Percentiles rank a stretch among this genome's conserved stretches.
phyloP scores from a whole-genome alignment of 2,888 invertebrate species.

The Drosophila mercatorum region DNA sequence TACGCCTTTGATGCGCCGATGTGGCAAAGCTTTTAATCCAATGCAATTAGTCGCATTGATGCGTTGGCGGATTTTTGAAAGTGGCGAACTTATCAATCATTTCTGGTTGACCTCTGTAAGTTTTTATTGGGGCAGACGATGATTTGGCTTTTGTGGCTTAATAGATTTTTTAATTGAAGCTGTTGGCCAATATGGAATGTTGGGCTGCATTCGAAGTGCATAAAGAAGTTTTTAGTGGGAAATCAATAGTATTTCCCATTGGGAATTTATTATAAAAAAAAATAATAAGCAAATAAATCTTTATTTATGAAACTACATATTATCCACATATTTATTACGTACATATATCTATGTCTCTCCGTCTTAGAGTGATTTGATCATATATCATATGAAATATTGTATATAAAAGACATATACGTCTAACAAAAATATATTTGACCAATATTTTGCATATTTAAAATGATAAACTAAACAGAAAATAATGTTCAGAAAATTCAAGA shows the following conservation, averaged over 20 bases:
- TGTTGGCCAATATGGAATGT: not conserved
- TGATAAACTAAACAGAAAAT: too few relatives aligned
- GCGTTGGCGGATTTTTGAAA: slow-evolving; percentile 25
- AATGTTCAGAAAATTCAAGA: not conserved
- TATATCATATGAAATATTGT: too few relatives aligned
- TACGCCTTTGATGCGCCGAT: slow-evolving; percentile 67
- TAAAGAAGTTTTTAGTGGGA: not conserved
- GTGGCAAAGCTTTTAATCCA: slow-evolving; percentile 63
- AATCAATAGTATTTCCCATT: not conserved
- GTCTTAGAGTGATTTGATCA: too few relatives aligned
- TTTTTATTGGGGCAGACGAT: slow-evolving; percentile 16
- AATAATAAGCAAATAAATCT: not conserved
- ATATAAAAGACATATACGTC: too few relatives aligned
- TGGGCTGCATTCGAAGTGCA: not conserved
- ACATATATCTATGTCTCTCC: too few relatives aligned
- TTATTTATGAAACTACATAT: too few relatives aligned
- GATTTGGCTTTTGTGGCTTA: slow-evolving; percentile 28
- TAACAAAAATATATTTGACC: too few relatives aligned
- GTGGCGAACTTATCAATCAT: slow-evolving; percentile 50
- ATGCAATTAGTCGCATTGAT: slow-evolving; percentile 70
- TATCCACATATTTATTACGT: too few relatives aligned
- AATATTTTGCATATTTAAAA: too few relatives aligned
- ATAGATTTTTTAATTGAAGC: slow-evolving; percentile 23
- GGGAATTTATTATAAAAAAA: not conserved
- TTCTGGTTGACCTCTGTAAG: slow-evolving; percentile 62